A percentile compares a stretch with the other conserved stretches of the same genome.
Conservation (phyloP, 2,888 invertebrate genomes). For the Automeris io region DNA sequence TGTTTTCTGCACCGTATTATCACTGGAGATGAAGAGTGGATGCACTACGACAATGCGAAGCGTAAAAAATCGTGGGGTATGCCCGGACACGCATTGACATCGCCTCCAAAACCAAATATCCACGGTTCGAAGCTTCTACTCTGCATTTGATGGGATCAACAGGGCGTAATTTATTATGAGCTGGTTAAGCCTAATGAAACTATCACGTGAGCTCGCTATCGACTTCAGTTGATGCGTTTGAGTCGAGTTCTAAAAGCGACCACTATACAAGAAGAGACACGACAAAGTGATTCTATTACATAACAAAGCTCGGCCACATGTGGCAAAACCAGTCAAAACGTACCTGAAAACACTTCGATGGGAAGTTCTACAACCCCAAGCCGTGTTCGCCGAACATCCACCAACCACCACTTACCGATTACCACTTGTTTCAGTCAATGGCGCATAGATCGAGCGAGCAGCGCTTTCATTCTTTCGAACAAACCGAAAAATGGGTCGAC, state of each 20-base stretch:
- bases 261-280: constrained; percentile 5
- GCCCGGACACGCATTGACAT: constrained; percentile 5
- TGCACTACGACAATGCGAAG: not conserved
- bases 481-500: not conserved
- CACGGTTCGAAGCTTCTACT: constrained; percentile 6
- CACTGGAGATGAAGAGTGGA: not conserved
- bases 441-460: not conserved
- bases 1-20: not conserved
- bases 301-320: constrained; percentile 15
- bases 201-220: constrained; percentile 4
- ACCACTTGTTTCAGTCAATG: not conserved
- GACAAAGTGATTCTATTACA: constrained; percentile 12
- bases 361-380: constrained; percentile 10
- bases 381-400: not conserved
- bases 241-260: not conserved
- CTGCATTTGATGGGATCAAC: not conserved
- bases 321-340: constrained; percentile 11
- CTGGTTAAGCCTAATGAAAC: constrained; percentile 7
- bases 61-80: not conserved
- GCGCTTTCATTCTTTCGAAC: not conserved
- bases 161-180: constrained; percentile 6
- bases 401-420: not conserved
- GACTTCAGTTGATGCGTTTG: constrained; percentile 6
- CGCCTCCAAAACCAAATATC: constrained; percentile 12
- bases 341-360: constrained; percentile 12